Percentiles rank a stretch among this genome's conserved stretches.
Evolutionary conservation across 2,113 vertebrate genomes (phyloP).

Genomic region (Podarcis raffonei): DNA sequence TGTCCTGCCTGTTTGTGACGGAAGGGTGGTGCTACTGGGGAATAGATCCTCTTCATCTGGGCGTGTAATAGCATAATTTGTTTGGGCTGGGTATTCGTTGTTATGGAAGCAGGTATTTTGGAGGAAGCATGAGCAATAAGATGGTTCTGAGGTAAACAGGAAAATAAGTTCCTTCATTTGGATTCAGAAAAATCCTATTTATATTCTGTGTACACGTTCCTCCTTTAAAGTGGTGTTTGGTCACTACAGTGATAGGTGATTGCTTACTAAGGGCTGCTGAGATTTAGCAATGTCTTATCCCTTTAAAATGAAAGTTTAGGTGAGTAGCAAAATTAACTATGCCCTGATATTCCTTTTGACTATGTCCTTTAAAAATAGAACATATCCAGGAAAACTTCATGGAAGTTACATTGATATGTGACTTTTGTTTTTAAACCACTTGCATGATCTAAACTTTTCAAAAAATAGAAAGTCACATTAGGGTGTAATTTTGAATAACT

Average conservation of each 20-base stretch:
- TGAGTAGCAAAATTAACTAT: not conserved
- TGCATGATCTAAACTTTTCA: not conserved
- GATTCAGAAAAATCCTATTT: not conserved
- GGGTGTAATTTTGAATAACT: not conserved
- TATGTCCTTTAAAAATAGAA: not conserved
- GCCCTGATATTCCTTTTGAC: not conserved
- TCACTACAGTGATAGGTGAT: not conserved
- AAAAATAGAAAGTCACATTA: not conserved
- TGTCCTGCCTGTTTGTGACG: constrained; percentile 44
- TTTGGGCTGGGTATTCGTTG: constrained; percentile 33
- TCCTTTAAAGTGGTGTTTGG: not conserved
- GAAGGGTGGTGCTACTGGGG: constrained; percentile 58
- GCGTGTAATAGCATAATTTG: constrained; percentile 34
- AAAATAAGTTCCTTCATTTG: not conserved
- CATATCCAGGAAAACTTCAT: not conserved
- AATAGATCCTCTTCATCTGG: constrained; percentile 27
- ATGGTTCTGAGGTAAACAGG: not conserved
- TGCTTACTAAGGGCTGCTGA: not conserved
- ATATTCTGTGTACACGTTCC: rapidly evolving
- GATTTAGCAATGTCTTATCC: not conserved
- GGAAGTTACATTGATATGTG: not conserved
- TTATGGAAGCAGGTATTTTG: constrained; percentile 33
- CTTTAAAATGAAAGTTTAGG: not conserved
- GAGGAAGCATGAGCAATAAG: not conserved
- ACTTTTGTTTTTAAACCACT: not conserved